Conservation (phyloP, 2,113 vertebrate species). For the Carassius carassius region DNA sequence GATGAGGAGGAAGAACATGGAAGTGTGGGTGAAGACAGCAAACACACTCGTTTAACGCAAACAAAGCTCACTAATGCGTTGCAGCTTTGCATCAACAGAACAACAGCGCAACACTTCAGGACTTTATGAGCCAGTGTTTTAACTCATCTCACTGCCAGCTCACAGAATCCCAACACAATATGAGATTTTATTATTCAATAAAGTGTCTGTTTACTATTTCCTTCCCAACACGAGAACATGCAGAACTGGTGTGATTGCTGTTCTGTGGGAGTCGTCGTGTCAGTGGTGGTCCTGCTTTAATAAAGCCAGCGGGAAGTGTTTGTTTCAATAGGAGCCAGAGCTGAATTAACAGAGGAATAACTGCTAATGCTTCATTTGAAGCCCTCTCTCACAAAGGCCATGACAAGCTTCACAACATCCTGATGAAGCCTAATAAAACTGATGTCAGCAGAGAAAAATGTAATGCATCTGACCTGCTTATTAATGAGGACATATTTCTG, state of each 20-base stretch:
- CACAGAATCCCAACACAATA: slow-evolving; percentile 49
- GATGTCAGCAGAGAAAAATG: slow-evolving; percentile 44
- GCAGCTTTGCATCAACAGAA: slow-evolving; percentile 58
- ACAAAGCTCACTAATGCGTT: slow-evolving; percentile 51
- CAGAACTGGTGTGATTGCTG: slow-evolving; percentile 42
- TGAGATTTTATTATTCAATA: slow-evolving; percentile 58
- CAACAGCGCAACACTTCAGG: slow-evolving; percentile 48
- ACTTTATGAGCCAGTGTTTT: slow-evolving; percentile 46
- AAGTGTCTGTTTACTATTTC: slow-evolving; percentile 65
- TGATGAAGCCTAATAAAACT: neutral
- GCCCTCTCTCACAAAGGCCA: slow-evolving; percentile 36
- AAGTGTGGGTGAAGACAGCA: slow-evolving; percentile 46
- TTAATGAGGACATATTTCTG: neutral
- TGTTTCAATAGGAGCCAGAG: slow-evolving; percentile 20
- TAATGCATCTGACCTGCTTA: neutral
- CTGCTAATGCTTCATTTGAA: slow-evolving; percentile 49
- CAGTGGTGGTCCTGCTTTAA: slow-evolving; percentile 24
- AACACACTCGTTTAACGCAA: slow-evolving; percentile 55
- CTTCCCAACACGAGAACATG: slow-evolving; percentile 54
- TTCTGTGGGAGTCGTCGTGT: slow-evolving; percentile 4
- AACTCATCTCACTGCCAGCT: slow-evolving; percentile 53
- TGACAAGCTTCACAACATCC: slow-evolving; percentile 37
- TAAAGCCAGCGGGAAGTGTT: slow-evolving; percentile 7
- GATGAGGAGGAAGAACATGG: slow-evolving; percentile 67
- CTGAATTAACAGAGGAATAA: slow-evolving; percentile 43